Evolutionary conservation across 1,140 invertebrate species (phyloP).

Genomic region (Atta colombica): DNA sequence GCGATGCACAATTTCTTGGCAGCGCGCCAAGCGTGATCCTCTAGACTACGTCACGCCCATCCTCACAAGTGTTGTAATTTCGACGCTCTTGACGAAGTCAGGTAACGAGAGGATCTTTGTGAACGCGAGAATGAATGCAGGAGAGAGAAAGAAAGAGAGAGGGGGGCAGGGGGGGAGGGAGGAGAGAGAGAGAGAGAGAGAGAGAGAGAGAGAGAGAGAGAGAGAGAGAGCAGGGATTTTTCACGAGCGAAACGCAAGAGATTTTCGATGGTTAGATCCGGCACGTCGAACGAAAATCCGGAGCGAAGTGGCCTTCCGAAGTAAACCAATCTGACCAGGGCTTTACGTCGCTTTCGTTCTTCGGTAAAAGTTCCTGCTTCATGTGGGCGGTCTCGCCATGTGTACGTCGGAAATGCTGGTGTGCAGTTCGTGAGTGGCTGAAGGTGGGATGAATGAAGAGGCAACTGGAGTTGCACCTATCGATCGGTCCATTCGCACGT

Average conservation of each 20-base stretch:
- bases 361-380: slow-evolving; percentile 64
- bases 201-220: no score
- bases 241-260: slow-evolving; percentile 43
- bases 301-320: slow-evolving; percentile 64
- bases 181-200: slow-evolving; percentile 1
- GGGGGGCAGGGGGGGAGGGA: no score
- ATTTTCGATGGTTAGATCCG: slow-evolving; percentile 62
- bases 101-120: neutral
- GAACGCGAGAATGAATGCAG: neutral
- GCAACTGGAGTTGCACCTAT: slow-evolving; percentile 39
- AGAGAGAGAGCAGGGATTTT: slow-evolving; percentile 15
- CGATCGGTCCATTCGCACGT: slow-evolving; percentile 52
- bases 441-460: slow-evolving; percentile 61
- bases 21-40: slow-evolving; percentile 15
- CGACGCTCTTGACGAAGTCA: slow-evolving; percentile 46
- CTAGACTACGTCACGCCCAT: slow-evolving; percentile 42
- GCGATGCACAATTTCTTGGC: slow-evolving; percentile 40
- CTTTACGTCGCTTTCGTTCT: slow-evolving; percentile 66
- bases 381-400: neutral
- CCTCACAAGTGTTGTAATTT: slow-evolving; percentile 43
- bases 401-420: slow-evolving; percentile 1
- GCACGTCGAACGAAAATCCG: slow-evolving; percentile 64
- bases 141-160: slow-evolving; percentile 5
- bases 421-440: slow-evolving; percentile 23
- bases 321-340: slow-evolving; percentile 71